Evolutionary conservation across 2,113 vertebrate genomes (phyloP), one percentile per base, ranked within the genome.

Genomic region (Pitta sordida): DNA sequence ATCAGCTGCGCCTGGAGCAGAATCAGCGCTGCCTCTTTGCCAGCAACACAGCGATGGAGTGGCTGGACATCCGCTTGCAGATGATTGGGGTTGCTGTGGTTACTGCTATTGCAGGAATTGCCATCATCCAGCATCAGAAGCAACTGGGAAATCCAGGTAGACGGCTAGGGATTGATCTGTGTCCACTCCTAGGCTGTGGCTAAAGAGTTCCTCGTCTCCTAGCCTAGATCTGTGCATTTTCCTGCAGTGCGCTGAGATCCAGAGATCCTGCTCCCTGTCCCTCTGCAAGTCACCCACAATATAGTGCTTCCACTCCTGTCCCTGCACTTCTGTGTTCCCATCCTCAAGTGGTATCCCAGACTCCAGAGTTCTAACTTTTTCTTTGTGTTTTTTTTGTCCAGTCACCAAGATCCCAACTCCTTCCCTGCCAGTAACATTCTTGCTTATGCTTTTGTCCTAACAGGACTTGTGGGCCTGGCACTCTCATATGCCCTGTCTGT

Each of bases 61-160:
- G 99, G 99, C 96, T 99, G 95, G 98, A 99, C 96, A 99, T 99
- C 85, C 98, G 99, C 34, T 96, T 99, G 77, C 99, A 99, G 98
- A 98, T 99, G 97, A 99, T 99, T 46, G 99, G 99, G 5, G 99
- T 99, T 0, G 88, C 95, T 4, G 98, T 99, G 91, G 97, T 99
- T 90, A 99, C 98, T 0, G 94, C 98, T 83, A 98, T 99, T 13
- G 98, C 98, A 3, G 94, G 95, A 74, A 98, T 99, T 13, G 98
- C 99, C 15, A 97, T 99, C 49, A 87, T 99, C 34, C 98, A 99
- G 96, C 98, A 99, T 95, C 98, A 98, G 95, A 97, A 96, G 52
- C 95, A 97, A 76, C 91, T 98, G 5, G 98, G 98, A 7, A 97
- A 99, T 92, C 98, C 99, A 96, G 99, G 99, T 99, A 78, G 49